These are phyloP conservation scores for Philopotamus ludificatus DNA, from an alignment of 1,140 invertebrate species.

Conservation along the genomic window DNA sequence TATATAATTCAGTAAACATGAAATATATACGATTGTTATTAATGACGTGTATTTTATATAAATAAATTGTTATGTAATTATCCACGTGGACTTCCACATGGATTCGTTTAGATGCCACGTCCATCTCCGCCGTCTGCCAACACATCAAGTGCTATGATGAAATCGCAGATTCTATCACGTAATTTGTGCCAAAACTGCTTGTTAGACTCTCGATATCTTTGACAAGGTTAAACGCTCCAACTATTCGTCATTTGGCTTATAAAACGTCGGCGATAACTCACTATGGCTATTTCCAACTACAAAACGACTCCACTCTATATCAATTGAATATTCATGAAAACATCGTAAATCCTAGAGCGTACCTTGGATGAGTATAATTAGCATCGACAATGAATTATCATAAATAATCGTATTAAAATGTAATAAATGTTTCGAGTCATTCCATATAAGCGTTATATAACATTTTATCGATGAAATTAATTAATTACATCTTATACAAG, in stretches of 20 bases:
- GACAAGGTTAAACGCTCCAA: neutral
- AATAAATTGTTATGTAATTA: neutral
- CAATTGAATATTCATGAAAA: neutral
- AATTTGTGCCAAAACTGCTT: constrained; percentile 6
- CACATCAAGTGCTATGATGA: constrained; percentile 1
- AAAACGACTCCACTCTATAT: neutral
- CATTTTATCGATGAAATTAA: no score
- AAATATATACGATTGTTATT: no score
- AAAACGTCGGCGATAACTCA: no score
- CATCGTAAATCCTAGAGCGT: neutral
- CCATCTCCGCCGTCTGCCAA: neutral
- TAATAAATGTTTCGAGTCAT: no score
- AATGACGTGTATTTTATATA: no score
- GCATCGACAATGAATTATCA: neutral
- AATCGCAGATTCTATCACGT: neutral
- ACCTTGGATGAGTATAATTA: neutral
- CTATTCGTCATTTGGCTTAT: neutral
- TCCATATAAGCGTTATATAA: no score
- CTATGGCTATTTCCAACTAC: no score
- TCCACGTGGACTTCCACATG: neutral
- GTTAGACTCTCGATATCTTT: neutral
- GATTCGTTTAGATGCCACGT: constrained; percentile 4
- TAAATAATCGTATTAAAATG: neutral
- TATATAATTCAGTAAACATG: no score
- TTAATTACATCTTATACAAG: no score